A percentile compares a stretch with the other conserved stretches of the same genome.
These are phyloP conservation scores for Psephotus haematonotus DNA, from an alignment of 2,113 vertebrate species.

Conservation along the genomic window DNA sequence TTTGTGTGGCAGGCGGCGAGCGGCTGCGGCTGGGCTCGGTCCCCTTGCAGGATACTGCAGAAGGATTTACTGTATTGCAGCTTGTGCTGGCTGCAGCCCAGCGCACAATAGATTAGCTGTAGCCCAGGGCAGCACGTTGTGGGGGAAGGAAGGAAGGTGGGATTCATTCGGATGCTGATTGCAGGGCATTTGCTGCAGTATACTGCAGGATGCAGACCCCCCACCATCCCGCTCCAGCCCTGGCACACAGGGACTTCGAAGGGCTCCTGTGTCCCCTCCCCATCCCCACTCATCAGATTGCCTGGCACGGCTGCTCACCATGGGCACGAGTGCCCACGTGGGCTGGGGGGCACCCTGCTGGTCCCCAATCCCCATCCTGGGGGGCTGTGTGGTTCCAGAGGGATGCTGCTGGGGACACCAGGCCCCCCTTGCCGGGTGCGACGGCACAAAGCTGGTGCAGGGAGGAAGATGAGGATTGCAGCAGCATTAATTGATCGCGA, in stretches of 20 bases:
- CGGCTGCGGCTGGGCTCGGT: conserved; percentile 55
- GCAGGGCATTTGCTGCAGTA: conserved; percentile 57
- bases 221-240: neutral
- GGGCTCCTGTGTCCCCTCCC: neutral
- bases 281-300: neutral
- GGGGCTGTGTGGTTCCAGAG: neutral
- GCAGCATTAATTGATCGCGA: conserved; percentile 65
- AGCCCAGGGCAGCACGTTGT: conserved; percentile 66
- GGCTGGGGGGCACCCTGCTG: neutral
- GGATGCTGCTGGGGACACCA: neutral
- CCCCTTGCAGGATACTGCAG: conserved; percentile 66
- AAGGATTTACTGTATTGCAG: conserved; percentile 71
- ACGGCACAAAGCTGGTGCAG: conserved; percentile 50
- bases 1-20: conserved; percentile 47
- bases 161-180: conserved; percentile 38
- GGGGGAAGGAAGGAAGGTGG: conserved; percentile 51
- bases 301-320: neutral
- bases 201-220: neutral
- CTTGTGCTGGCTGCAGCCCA: conserved; percentile 67
- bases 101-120: conserved; percentile 62
- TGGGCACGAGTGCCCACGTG: fast-evolving
- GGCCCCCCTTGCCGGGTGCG: neutral
- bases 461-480: conserved; percentile 44
- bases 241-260: neutral
- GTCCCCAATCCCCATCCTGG: fast-evolving